Evolutionary conservation across 2,888 invertebrate species (phyloP), one percentile per base, ranked within the genome.

Genomic region (Drosophila mercatorum): DNA sequence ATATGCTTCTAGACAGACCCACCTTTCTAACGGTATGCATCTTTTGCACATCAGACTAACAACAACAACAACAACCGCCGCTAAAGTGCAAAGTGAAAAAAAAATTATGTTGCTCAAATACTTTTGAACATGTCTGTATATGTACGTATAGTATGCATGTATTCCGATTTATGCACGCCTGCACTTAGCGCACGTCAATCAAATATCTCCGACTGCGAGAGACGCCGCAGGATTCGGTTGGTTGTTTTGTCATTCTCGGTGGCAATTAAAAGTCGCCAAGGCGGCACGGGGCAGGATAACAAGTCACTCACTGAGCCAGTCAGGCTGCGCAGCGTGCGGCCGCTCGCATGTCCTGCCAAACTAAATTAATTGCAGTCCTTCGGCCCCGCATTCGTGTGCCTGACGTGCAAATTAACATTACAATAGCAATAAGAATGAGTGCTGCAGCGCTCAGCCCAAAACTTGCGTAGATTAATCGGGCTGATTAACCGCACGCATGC

Each of bases 401-500:
- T 72, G 68, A 75, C 69, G 87, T 82, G 82, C 83, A 89, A 86
- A 86, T 86, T 86, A 89, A 87, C 89, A 86, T 87, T 87, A 88
- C 53, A 70, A 46, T 36, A 58, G 69, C 65, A 56, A 65, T 65
- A 69, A 78, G 78, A 53, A 64, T 62, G 55, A 72, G 68, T 68
- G 56, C 63, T 44, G 22, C 47, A 17, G 49, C 38, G 38, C 56
- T 66, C 26, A 36, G 53, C 51, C 46, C 5, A 49, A 67, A 83
- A 88, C 78, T 81, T 85, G 72, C 75, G 68, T 81, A 88, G 90
- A 89, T 90, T 89, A 89, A 90, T 89, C 89, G 86, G 64, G 59
- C 88, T 88, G 85, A 90, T 90, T 90, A 87, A 83, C 59, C 68
- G 69, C 89, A 85, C 81, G 81, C 85, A 22, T 22, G 22, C 22